Percentiles rank a stretch among this genome's conserved stretches.
Conservation (phyloP, 2,113 vertebrate species). For the Calyptommatus sinebrachiatus region DNA sequence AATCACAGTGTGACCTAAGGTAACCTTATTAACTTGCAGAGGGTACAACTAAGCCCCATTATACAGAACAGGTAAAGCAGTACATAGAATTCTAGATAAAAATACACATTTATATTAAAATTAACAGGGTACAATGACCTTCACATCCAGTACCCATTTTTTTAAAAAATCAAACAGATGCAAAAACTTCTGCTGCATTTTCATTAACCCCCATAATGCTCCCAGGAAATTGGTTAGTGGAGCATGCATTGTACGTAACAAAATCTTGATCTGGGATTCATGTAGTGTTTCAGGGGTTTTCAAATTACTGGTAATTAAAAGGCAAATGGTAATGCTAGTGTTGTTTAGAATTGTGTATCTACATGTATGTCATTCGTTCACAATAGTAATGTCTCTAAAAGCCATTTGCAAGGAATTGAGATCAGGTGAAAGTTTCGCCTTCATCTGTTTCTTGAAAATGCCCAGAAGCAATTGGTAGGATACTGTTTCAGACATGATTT, state of each 20-base stretch:
- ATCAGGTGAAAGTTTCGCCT: no score
- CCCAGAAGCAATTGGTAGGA: background rate
- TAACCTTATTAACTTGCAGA: no score
- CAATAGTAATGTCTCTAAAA: background rate
- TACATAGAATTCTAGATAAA: no score
- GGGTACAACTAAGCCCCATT: no score
- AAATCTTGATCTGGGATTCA: background rate
- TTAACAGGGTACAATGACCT: background rate
- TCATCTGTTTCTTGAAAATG: no score
- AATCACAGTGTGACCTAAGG: no score
- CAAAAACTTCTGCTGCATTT: background rate
- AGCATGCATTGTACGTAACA: background rate
- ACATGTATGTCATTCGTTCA: background rate
- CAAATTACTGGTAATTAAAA: background rate
- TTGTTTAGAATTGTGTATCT: background rate
- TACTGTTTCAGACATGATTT: background rate
- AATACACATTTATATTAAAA: no score
- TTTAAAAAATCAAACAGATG: background rate
- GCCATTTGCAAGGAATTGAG: no score
- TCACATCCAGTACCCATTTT: background rate
- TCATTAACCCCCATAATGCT: background rate
- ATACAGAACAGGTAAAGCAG: no score
- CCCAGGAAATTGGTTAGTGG: background rate
- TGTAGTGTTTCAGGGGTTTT: background rate
- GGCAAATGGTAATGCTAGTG: background rate